phyloP scores from a whole-genome alignment of 2,888 invertebrate genomes.

The Hoplodrina blanda region DNA sequence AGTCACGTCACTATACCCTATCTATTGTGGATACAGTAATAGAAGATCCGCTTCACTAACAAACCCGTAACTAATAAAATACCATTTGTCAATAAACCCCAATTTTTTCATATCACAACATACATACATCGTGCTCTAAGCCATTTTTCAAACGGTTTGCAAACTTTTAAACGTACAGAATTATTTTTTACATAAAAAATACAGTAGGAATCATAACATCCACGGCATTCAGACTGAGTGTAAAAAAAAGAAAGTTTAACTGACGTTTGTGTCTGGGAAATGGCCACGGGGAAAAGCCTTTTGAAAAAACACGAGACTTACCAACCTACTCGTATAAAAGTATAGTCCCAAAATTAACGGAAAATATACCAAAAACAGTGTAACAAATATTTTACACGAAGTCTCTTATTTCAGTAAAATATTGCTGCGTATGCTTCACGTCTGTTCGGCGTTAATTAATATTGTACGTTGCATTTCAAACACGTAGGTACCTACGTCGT shows the following conservation, averaged over 20 bases:
- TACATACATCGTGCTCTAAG: conserved; percentile 1
- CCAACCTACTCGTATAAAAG: neutral
- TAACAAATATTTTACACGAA: conserved; percentile 15
- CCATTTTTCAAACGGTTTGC: conserved; percentile 36
- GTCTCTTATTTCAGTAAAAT: conserved; percentile 16
- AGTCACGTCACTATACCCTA: neutral
- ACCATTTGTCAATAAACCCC: conserved; percentile 2
- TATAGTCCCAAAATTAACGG: neutral
- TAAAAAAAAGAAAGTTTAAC: conserved; percentile 25
- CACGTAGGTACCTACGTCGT: conserved; percentile 7
- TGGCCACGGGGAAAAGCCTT: conserved; percentile 11
- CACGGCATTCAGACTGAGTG: conserved; percentile 20
- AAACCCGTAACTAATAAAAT: neutral
- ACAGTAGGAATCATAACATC: conserved; percentile 23
- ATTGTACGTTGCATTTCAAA: conserved; percentile 35
- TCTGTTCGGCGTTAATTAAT: conserved; percentile 40
- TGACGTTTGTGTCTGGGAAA: conserved; percentile 42
- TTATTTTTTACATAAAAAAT: conserved; percentile 42
- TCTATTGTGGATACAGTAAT: conserved; percentile 2
- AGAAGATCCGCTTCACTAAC: neutral
- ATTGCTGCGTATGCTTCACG: conserved; percentile 22
- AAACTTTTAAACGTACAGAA: conserved; percentile 25
- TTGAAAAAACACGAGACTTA: conserved; percentile 15
- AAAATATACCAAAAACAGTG: conserved; percentile 10
- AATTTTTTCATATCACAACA: conserved; percentile 11